Percentiles rank a stretch among this genome's conserved stretches.
Evolutionary conservation across 1,140 invertebrate species (phyloP).

Genomic region (Campoletis sonorensis): DNA sequence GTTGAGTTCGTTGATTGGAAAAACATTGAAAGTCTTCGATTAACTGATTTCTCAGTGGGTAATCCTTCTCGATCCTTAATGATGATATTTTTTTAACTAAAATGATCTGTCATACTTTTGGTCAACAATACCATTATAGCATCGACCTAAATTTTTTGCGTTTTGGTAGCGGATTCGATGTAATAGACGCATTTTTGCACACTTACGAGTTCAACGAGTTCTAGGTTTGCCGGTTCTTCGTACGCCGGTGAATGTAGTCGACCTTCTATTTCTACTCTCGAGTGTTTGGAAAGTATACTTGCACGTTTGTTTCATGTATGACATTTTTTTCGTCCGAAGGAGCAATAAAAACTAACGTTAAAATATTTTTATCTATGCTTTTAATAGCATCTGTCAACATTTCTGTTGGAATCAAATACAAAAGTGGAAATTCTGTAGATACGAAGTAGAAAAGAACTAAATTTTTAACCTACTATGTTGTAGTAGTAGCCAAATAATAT

Average conservation of each 20-base stretch:
- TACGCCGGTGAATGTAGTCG: slow-evolving; percentile 68
- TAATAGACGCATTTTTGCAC: not conserved
- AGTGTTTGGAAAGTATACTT: not conserved
- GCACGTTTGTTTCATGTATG: not conserved
- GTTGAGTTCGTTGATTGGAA: not conserved
- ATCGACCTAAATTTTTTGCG: not conserved
- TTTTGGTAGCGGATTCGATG: not conserved
- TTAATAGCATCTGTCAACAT: not conserved
- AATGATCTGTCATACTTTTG: not conserved
- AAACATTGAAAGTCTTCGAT: too few species aligned
- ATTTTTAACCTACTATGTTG: too few species aligned
- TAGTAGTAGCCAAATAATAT: too few species aligned
- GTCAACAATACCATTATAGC: not conserved
- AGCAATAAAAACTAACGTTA: not conserved
- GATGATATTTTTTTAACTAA: not conserved
- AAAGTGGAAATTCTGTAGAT: too few species aligned
- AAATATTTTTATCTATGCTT: not conserved
- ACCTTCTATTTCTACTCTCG: slow-evolving; percentile 57
- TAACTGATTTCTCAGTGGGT: too few species aligned
- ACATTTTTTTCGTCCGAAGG: not conserved
- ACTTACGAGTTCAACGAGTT: slow-evolving; percentile 2
- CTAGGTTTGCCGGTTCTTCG: slow-evolving; percentile 15
- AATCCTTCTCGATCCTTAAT: too few species aligned
- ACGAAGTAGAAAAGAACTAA: too few species aligned
- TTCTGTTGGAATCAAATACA: too few species aligned